Base-by-base conservation (phyloP, 2,113 vertebrate genomes). In the Ramphastos sulfuratus region DNA sequence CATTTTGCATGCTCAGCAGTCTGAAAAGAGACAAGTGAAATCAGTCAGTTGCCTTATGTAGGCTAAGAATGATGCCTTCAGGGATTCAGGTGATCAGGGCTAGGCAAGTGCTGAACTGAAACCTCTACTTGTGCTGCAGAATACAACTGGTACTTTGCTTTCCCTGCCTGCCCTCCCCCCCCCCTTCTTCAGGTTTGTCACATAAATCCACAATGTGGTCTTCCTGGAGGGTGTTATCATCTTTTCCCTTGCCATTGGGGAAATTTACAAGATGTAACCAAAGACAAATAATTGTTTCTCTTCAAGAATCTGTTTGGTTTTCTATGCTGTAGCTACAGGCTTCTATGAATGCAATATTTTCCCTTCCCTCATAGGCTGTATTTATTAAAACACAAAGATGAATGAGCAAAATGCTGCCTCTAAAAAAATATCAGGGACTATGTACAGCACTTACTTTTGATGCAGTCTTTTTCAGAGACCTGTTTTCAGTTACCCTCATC, bases 1-100 rank as follows among this genome's bases (percentile, higher is more conserved):
- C 33, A 23, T 87, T 87, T 82, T 33, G 8, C 25, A 42, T 30
- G n/a, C 56, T 83, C 69, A 55, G 5, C 44, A 44, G 42, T 80
- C 82, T 91, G 75, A 79, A 76, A 82, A 79, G 54, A 91, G 76
- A 89, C 25, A 77, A 59, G 72, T 66, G 82, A 73, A 79, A 87
- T 87, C 52, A 46, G 42, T 94, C 79, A 76, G 14, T 65, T 91
- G 55, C 76, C 60, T 76, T 85, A 54, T 44, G 65, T 82, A 39
- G 30, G 76, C 46, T 91, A 56, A 89, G 82, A 89, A 70, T 46
- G 64, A 63, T 82, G 46, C 61, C 69, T 85, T 10, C 67, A 56
- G 82, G 33, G 37, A 54, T 67, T 86, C 37, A 48, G 33, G 28
- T 78, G 78, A 77, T 63, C 6, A 24, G 42, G 46, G 17, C 52